Evolutionary conservation across 2,113 vertebrate genomes (phyloP), one percentile per base, ranked within the genome.

Genomic region (Butorides virescens): DNA sequence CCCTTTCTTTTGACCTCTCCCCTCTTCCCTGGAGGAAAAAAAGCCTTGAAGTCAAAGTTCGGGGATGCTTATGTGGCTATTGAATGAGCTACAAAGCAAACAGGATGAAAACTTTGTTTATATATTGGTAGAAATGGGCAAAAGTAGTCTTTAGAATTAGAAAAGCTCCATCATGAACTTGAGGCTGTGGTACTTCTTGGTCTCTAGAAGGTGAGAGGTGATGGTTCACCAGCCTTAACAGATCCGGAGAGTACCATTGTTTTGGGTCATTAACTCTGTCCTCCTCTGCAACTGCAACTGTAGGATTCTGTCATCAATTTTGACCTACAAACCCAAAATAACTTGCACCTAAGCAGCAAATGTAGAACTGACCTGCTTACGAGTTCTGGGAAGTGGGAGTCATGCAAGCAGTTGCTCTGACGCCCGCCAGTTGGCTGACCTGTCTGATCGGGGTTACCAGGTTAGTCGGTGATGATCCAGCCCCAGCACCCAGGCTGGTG

Each of bases 341-440:
- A 76, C 11, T 62, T 68, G 20, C 32, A 63, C 6, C 46, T 50
- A 46, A 68, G 30, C 37, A 81, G 49, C 22, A 81, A 42, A 46
- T 27, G 39, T 29, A 50, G 42, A 72, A 32, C 36, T 81, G 79
- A 52, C 15, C 7, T 0, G 1, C 44, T 71, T 65, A 55, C 2
- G 27, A 23, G 19, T 32, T 50, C 42, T 47, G 59, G 58, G 44
- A 50, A 79, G 29, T 15, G 39, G 32, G 47, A 88, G 27, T 63
- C 34, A 10, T 3, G 27, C 26, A 53, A 11, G 22, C 42, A 26
- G 21, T 46, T 71, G 30, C 27, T 88, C 20, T 85, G 75, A 29
- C 1, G 8, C 34, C 47, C 3, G 2, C 10, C 0, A 7, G n/a
- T 59, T 0, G 1, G 19, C 42, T 86, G 63, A 17, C 58, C 2